Percentiles rank a stretch among this genome's conserved stretches.
Conservation (phyloP, 1,140 invertebrate genomes). For the Drosophila fuyamai region DNA sequence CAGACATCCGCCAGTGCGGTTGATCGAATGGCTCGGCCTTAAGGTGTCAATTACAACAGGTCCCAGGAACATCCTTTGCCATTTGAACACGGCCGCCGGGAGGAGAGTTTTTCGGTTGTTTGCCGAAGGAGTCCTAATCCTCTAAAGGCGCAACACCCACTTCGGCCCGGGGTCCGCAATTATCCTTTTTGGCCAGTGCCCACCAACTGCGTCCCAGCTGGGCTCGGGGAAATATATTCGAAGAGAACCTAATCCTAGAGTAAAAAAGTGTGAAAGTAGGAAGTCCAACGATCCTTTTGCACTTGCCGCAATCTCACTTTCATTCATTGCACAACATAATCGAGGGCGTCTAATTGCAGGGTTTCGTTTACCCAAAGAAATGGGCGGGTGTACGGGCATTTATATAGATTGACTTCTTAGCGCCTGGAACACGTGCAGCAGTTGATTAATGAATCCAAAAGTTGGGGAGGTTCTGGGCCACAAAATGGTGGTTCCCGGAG, state of each 20-base stretch:
- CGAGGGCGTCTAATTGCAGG: constrained; percentile 52
- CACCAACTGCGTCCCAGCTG: constrained; percentile 55
- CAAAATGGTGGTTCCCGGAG: constrained; percentile 58
- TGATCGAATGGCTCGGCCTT: constrained; percentile 15
- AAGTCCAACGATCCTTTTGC: constrained; percentile 31
- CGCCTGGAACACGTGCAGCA: constrained; percentile 72
- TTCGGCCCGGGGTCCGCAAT: constrained; percentile 58
- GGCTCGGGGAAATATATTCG: neutral
- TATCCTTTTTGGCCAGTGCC: constrained; percentile 35
- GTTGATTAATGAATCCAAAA: constrained; percentile 61
- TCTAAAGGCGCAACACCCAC: constrained; percentile 79
- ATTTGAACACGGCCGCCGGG: constrained; percentile 27
- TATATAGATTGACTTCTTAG: constrained; percentile 79
- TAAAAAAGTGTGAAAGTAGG: constrained; percentile 67
- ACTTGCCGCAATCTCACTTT: constrained; percentile 72
- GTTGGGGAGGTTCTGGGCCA: constrained; percentile 1
- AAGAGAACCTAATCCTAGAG: constrained; percentile 6
- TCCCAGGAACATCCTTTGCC: constrained; percentile 4
- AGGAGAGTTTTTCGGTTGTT: constrained; percentile 35
- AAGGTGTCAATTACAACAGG: constrained; percentile 72
- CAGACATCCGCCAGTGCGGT: constrained; percentile 47
- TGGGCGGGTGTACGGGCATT: constrained; percentile 18
- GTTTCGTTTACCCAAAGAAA: constrained; percentile 14
- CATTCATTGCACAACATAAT: constrained; percentile 82
- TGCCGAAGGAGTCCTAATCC: constrained; percentile 53